Base-by-base conservation (phyloP, 2,797 vertebrate species). In the Phoeniculus purpureus region DNA sequence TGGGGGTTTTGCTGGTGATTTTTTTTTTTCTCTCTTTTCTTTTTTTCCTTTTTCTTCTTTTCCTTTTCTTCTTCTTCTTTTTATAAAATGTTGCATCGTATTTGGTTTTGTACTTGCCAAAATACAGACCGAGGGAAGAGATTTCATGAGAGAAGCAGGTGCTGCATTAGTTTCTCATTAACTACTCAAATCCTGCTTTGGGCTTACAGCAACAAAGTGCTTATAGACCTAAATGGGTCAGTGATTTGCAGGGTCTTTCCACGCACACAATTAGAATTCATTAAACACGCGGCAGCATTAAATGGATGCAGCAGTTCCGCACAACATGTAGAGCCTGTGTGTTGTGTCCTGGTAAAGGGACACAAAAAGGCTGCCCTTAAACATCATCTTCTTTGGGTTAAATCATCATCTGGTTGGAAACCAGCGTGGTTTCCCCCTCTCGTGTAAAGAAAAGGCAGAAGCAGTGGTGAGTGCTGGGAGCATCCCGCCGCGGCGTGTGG, bases 121-220 rank as follows among this genome's bases (percentile, higher is more conserved):
- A 95, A 93, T 80, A 59, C 32, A 61, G 71, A 79, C 73, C 96
- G 87, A 90, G 92, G 43, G 71, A 77, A 94, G 92, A 71, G 90
- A 93, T 95, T 96, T 96, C 89, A 59, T 62, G 70, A 91, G 82
- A 97, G 94, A 95, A 94, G 95, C 96, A 97, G 96, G 95, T 97
- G 96, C 90, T 95, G 86, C 87, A 64, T 95, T 96, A 92, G 89
- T 95, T 96, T 97, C 94, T 96, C 96, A 95, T 96, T 97, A 97
- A 71, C 95, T 95, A 90, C 96, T 97, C 93, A 96, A 97, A 97
- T 96, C 90, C 91, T 95, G 85, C 91, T 96, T 92, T 94, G 92
- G 91, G 86, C 60, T 96, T 96, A 93, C 19, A 91, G 85, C 43
- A 91, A 96, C 89, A 96, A 93, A 95, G 90, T 93, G 74, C 89